Percentiles rank a stretch among this genome's conserved stretches.
Conservation (phyloP, 2,113 vertebrate species). For the Mellivora capensis region DNA sequence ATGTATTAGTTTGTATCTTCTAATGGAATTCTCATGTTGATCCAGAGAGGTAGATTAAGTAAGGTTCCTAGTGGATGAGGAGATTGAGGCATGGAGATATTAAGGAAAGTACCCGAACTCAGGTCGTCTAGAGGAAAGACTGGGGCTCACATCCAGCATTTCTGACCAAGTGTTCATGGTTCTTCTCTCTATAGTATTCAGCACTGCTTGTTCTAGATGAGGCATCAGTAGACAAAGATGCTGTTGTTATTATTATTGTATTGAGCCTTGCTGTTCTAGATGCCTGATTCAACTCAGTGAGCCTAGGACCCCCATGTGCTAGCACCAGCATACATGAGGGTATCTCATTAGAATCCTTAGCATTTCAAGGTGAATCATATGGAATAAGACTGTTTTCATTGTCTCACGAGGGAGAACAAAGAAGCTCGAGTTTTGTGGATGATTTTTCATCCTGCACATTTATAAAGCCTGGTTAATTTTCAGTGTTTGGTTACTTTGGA, state of each 20-base stretch:
- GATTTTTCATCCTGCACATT: constrained; percentile 23
- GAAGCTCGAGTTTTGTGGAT: neutral
- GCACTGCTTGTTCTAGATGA: neutral
- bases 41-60: neutral
- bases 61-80: neutral
- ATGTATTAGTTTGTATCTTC: neutral
- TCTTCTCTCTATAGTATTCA: neutral
- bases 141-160: neutral
- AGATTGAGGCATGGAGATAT: neutral
- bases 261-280: neutral
- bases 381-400: constrained; percentile 15
- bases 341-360: neutral
- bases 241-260: neutral
- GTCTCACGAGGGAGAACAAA: neutral
- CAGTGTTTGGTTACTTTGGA: neutral
- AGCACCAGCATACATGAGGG: neutral
- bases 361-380: neutral
- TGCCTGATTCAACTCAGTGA: neutral
- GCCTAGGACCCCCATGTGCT: neutral
- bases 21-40: neutral
- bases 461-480: neutral
- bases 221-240: neutral
- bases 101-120: neutral
- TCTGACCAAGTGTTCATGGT: neutral
- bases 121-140: no score